phyloP scores from a whole-genome alignment of 2,888 invertebrate genomes.

The Pandemis cinnamomeana region DNA sequence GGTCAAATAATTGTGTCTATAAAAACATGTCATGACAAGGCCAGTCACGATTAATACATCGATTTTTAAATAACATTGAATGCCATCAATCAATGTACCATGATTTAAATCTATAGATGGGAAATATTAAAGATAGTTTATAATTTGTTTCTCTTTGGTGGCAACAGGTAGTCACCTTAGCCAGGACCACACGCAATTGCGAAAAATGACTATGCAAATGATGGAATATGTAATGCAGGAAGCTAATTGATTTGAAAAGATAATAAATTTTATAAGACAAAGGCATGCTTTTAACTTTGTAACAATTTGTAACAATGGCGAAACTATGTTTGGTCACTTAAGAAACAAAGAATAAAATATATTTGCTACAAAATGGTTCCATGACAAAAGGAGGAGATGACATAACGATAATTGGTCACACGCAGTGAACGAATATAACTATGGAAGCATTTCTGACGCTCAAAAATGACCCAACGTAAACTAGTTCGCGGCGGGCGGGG shows the following conservation, averaged over 20 bases:
- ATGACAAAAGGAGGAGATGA: background rate
- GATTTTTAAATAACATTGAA: background rate
- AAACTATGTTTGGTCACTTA: constrained; percentile 25
- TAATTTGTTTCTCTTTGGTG: background rate
- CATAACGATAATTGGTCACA: constrained; percentile 1
- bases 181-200: constrained; percentile 12
- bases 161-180: background rate
- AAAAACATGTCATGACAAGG: constrained; percentile 4
- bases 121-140: background rate
- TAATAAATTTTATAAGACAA: constrained; percentile 44
- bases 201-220: constrained; percentile 19
- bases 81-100: background rate
- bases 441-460: too few relatives aligned
- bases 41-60: background rate
- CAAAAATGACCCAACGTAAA: too few relatives aligned
- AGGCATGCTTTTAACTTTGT: constrained; percentile 14
- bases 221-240: constrained; percentile 31
- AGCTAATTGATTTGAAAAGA: constrained; percentile 39
- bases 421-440: too few relatives aligned
- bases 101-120: background rate
- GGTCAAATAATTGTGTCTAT: constrained; percentile 28
- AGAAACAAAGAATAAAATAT: constrained; percentile 7
- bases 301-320: constrained; percentile 17
- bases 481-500: too few relatives aligned
- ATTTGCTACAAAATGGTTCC: too few relatives aligned